Conservation (phyloP, 2,797 vertebrate species). For the Syndactyla subalaris region DNA sequence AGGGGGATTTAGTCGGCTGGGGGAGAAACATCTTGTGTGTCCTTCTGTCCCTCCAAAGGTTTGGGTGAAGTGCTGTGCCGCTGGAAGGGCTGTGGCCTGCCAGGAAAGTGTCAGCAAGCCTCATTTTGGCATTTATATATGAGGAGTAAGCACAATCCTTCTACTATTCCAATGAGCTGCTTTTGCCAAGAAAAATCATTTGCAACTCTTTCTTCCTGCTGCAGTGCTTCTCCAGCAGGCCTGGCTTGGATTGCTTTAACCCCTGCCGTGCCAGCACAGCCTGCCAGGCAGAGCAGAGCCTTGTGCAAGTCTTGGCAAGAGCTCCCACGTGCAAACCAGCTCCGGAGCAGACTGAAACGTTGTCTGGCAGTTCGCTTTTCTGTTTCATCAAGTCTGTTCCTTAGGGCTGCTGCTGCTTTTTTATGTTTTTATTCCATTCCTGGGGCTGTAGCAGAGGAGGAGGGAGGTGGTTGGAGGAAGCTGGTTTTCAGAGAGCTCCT, state of each 20-base stretch:
- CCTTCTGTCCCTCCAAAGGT: constrained; percentile 49
- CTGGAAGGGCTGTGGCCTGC: constrained; percentile 34
- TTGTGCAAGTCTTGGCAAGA: constrained; percentile 41
- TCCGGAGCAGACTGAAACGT: constrained; percentile 33
- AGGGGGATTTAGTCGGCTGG: neutral
- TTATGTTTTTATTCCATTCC: constrained; percentile 22
- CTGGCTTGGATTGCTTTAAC: constrained; percentile 42
- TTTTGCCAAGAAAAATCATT: constrained; percentile 79
- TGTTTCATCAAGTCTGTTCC: constrained; percentile 66
- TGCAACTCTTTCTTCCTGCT: constrained; percentile 70
- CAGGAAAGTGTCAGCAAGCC: constrained; percentile 72
- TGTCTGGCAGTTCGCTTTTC: constrained; percentile 68
- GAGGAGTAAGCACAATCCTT: constrained; percentile 73
- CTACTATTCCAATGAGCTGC: constrained; percentile 65
- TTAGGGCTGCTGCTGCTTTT: constrained; percentile 30
- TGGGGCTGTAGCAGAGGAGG: neutral
- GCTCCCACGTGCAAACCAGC: constrained; percentile 27
- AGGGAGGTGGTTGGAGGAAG: neutral
- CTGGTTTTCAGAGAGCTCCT: neutral
- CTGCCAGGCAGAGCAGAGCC: neutral
- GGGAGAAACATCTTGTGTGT: constrained; percentile 2
- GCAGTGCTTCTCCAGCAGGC: constrained; percentile 63
- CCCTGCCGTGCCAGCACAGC: neutral
- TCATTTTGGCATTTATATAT: constrained; percentile 70
- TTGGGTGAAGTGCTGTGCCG: constrained; percentile 12